Evolutionary conservation across 2,888 invertebrate species (phyloP).

Genomic region (Megamerina dolium): DNA sequence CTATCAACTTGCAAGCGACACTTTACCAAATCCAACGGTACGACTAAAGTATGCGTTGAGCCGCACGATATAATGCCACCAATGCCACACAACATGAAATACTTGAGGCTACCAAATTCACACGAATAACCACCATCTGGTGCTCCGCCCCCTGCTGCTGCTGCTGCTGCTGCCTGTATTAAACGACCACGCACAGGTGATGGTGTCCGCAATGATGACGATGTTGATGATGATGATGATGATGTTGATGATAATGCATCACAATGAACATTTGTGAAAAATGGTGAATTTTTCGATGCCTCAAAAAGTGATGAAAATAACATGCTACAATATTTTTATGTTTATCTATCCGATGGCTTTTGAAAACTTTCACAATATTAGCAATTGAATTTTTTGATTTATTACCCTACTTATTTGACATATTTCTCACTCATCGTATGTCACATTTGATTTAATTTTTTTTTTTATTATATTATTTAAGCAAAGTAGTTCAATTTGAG

Average conservation of each 20-base stretch:
- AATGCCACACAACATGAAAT: conserved; percentile 64
- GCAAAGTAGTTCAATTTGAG: no score
- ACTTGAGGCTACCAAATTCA: conserved; percentile 67
- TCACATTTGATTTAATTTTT: no score
- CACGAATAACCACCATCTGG: conserved; percentile 45
- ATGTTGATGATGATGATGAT: no score
- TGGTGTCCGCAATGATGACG: conserved; percentile 8
- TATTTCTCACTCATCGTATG: no score
- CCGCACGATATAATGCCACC: conserved; percentile 79
- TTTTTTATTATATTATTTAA: no score
- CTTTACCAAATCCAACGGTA: conserved; percentile 74
- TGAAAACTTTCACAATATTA: no score
- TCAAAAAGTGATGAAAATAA: conserved; percentile 1
- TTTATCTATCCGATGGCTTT: no score
- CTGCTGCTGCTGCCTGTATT: conserved; percentile 37
- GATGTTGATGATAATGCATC: conserved; percentile 3
- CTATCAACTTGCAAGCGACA: conserved; percentile 72
- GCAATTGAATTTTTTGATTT: no score
- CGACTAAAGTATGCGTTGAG: conserved; percentile 69
- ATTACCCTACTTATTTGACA: no score
- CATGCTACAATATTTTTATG: no score
- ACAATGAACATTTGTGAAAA: conserved; percentile 1
- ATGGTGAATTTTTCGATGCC: neutral
- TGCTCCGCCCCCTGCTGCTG: conserved; percentile 13
- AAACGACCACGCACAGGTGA: conserved; percentile 35